Conservation (phyloP, 2,797 vertebrate species). For the Periparus ater region DNA sequence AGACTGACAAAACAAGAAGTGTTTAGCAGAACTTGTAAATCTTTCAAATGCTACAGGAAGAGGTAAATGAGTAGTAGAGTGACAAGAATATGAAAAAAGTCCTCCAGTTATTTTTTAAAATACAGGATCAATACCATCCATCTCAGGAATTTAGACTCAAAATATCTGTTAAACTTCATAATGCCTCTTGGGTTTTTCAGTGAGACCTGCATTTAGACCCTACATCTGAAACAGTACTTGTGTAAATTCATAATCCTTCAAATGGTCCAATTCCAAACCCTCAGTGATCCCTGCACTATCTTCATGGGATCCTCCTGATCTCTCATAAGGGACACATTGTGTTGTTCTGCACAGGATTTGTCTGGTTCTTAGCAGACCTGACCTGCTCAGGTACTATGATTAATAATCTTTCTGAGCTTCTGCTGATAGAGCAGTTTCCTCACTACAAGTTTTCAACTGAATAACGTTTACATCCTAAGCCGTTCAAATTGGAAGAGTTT, state of each 20-base stretch:
- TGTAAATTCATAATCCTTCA: neutral
- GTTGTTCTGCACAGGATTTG: neutral
- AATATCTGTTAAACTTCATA: neutral
- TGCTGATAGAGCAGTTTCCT: neutral
- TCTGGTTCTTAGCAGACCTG: neutral
- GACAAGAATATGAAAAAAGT: neutral
- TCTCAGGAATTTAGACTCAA: neutral
- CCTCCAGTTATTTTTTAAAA: neutral
- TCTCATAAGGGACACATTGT: neutral
- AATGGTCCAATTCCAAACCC: neutral
- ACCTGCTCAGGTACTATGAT: neutral
- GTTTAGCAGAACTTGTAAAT: neutral
- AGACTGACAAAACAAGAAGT: neutral
- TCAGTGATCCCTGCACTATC: neutral
- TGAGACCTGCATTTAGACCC: neutral
- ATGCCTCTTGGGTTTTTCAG: neutral
- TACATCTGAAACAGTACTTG: neutral
- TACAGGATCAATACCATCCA: neutral
- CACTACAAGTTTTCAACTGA: neutral
- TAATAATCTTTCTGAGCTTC: neutral
- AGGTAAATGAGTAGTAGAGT: neutral
- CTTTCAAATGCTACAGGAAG: neutral
- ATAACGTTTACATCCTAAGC: neutral
- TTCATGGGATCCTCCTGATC: neutral
- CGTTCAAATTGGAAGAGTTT: neutral